Evolutionary conservation across 2,888 invertebrate species (phyloP).

Genomic region (Metopia argyrocephala): DNA sequence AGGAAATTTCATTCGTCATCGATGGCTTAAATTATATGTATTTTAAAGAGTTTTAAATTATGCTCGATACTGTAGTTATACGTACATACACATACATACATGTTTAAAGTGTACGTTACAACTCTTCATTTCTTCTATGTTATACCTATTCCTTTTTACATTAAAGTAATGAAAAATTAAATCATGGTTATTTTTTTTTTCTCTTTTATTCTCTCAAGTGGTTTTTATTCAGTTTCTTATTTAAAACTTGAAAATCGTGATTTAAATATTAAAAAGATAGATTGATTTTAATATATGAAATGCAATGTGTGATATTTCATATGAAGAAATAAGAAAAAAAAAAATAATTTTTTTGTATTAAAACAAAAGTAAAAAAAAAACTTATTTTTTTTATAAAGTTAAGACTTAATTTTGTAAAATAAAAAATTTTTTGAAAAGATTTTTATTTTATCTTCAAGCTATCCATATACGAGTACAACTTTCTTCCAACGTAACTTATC

Average conservation of each 20-base stretch:
- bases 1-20: too few relatives aligned
- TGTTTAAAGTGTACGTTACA: too few relatives aligned
- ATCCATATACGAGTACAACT: too few relatives aligned
- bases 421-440: not conserved
- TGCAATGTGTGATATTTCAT: slow-evolving; percentile 44
- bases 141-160: slow-evolving; percentile 14
- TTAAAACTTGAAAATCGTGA: slow-evolving; percentile 63
- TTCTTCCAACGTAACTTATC: too few relatives aligned
- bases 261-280: slow-evolving; percentile 60
- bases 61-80: not conserved
- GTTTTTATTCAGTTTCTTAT: slow-evolving; percentile 3
- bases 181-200: slow-evolving; percentile 52
- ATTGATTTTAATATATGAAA: slow-evolving; percentile 54
- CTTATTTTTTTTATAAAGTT: not conserved
- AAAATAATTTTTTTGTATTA: slow-evolving; percentile 20
- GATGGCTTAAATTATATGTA: too few relatives aligned
- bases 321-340: not conserved
- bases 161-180: slow-evolving; percentile 53
- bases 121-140: not conserved
- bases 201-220: not conserved
- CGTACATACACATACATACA: not conserved
- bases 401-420: not conserved
- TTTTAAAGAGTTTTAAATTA: not conserved
- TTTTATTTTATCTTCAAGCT: not conserved
- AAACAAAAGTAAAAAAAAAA: slow-evolving; percentile 9